Conservation (phyloP, 1,140 invertebrate genomes). For the Coenobita brevimanus region DNA sequence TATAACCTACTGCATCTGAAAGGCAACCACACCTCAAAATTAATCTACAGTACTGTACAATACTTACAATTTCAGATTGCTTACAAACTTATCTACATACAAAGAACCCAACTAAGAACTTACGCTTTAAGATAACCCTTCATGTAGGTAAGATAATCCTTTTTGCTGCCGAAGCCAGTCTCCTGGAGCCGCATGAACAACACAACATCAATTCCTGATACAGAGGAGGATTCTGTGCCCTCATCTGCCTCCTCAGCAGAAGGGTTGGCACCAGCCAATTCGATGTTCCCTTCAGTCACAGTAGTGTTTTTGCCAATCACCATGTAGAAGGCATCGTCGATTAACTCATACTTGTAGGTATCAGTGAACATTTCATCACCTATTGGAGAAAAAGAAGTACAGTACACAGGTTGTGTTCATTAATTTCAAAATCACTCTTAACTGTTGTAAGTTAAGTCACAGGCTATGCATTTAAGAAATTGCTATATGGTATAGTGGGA, state of each 20-base stretch:
- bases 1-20: too few relatives aligned
- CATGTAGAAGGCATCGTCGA: slow-evolving; percentile 96
- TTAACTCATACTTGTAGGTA: slow-evolving; percentile 94
- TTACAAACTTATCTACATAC: too few relatives aligned
- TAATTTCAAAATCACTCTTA: too few relatives aligned
- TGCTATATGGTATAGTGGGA: too few relatives aligned
- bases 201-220: slow-evolving; percentile 93
- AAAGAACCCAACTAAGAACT: too few relatives aligned
- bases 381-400: slow-evolving; percentile 76
- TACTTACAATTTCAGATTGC: too few relatives aligned
- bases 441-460: too few relatives aligned
- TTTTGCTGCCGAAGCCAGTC: slow-evolving; percentile 78
- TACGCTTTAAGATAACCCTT: slow-evolving; percentile 96
- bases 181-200: slow-evolving; percentile 92
- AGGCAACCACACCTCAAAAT: too few relatives aligned
- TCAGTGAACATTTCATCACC: slow-evolving; percentile 99
- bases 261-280: slow-evolving; percentile 90
- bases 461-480: too few relatives aligned
- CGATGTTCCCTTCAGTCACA: slow-evolving; percentile 82
- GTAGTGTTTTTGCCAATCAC: slow-evolving; percentile 85
- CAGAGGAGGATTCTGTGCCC: slow-evolving; percentile 82
- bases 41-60: too few relatives aligned
- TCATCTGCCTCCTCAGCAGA: slow-evolving; percentile 94
- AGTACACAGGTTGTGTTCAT: neutral
- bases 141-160: slow-evolving; percentile 90